Percentiles rank a stretch among this genome's conserved stretches.
Evolutionary conservation across 2,113 vertebrate species (phyloP).

Genomic region (Vidua chalybeata): DNA sequence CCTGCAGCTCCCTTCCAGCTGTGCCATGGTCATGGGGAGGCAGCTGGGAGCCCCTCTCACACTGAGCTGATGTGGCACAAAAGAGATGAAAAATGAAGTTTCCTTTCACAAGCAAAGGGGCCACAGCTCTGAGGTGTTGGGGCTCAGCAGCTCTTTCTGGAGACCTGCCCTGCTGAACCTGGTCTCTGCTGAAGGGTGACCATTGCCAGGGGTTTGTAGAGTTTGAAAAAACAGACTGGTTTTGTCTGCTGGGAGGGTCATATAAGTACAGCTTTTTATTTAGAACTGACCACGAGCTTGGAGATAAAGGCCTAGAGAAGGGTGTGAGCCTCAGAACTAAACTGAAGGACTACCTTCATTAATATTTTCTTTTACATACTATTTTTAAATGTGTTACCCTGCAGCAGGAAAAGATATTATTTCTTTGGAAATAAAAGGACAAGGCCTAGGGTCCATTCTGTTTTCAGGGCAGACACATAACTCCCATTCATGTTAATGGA

Average conservation of each 20-base stretch:
- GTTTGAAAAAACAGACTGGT: neutral
- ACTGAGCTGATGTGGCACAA: neutral
- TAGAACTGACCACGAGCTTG: neutral
- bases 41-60: neutral
- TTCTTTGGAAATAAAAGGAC: neutral
- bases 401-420: neutral
- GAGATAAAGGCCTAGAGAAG: neutral
- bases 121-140: neutral
- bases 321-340: neutral
- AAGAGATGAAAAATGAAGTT: neutral
- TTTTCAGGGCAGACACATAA: neutral
- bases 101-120: neutral
- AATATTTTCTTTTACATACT: neutral
- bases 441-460: neutral
- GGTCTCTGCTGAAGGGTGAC: neutral
- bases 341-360: neutral
- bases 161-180: neutral
- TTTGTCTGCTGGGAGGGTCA: neutral
- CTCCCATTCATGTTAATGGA: neutral
- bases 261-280: neutral
- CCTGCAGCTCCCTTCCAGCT: neutral
- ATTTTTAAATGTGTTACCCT: neutral
- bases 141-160: neutral
- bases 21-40: neutral
- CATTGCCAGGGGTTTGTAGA: neutral